Evolutionary conservation across 1,140 invertebrate genomes (phyloP), one percentile per base, ranked within the genome.

Genomic region (Hyphantria cunea): DNA sequence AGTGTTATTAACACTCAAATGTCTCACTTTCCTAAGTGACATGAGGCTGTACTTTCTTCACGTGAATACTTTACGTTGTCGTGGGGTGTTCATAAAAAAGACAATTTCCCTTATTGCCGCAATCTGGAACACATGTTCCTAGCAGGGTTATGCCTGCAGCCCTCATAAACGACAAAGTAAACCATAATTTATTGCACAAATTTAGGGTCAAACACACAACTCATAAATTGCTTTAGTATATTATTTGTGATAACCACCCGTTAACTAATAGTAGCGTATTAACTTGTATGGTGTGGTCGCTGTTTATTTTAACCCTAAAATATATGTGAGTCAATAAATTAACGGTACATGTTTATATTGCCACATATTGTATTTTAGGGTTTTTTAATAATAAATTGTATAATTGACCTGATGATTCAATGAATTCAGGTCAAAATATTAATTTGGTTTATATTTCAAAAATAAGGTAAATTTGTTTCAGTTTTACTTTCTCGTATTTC

Each of bases 141-240:
- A 51, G 66, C 76, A 72, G 69, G 78, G 85, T 82, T 81, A 86
- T 82, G 86, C 81, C 80, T 86, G 80, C 75, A 78, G 76, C 80
- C 75, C 83, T 88, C 85, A 90, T 90, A 90, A 90, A 90, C 86
- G 85, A 88, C 85, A 88, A 86, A 89, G 84, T 89, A 88, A 89
- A 89, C 80, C 80, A 87, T 88, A 84, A 88, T 86, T 86, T 90
- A 90, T 88, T 76, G 75, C 80, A 58, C 76, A 78, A 86, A 82
- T 88, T 88, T 90, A 88, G 83, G 86, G 84, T 82, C 85, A 80
- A 78, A 82, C 76, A 73, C 68, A 74, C 74, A 67, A 74, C 60
- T 80, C 79, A 76, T 87, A 86, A 81, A 86, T 86, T 82, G 74
- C 75, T 78, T 67, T 74, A 74, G 67, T 72, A 75, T 68, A 77